phyloP scores from a whole-genome alignment of 2,113 vertebrate species.

The Tenrec ecaudatus region DNA sequence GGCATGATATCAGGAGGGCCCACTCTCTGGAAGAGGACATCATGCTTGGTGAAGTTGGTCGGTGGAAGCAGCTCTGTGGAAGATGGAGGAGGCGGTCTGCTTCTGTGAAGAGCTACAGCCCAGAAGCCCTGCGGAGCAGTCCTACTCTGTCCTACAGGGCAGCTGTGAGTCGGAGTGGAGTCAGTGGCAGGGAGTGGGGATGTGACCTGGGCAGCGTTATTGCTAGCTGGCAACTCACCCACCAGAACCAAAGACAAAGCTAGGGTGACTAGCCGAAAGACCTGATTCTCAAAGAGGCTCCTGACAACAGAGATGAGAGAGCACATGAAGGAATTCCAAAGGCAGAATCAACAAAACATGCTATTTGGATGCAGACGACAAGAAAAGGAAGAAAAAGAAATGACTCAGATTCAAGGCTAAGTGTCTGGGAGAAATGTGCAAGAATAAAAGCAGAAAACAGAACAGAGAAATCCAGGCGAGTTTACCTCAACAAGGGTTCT shows the following conservation, averaged over 20 bases:
- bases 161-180: too few relatives aligned
- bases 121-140: too few relatives aligned
- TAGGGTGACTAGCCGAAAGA: background rate
- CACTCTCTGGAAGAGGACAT: too few relatives aligned
- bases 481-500: background rate
- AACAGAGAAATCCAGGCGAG: background rate
- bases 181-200: background rate
- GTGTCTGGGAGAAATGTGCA: background rate
- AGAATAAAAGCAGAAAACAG: background rate
- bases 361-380: background rate
- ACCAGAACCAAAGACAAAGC: slow-evolving; percentile 17
- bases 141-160: too few relatives aligned
- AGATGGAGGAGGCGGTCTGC: too few relatives aligned
- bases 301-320: background rate
- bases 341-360: slow-evolving; percentile 21
- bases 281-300: background rate
- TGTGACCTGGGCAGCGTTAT: background rate
- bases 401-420: slow-evolving; percentile 5
- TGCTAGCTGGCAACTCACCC: background rate
- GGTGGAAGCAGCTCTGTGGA: too few relatives aligned
- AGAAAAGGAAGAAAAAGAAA: slow-evolving; percentile 9
- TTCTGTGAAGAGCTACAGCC: too few relatives aligned
- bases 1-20: too few relatives aligned
- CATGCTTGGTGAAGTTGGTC: too few relatives aligned
- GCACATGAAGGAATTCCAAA: background rate